These are phyloP conservation scores for Pycnonotus jocosus DNA, from an alignment of 2,113 vertebrate genomes.

Conservation along the genomic window DNA sequence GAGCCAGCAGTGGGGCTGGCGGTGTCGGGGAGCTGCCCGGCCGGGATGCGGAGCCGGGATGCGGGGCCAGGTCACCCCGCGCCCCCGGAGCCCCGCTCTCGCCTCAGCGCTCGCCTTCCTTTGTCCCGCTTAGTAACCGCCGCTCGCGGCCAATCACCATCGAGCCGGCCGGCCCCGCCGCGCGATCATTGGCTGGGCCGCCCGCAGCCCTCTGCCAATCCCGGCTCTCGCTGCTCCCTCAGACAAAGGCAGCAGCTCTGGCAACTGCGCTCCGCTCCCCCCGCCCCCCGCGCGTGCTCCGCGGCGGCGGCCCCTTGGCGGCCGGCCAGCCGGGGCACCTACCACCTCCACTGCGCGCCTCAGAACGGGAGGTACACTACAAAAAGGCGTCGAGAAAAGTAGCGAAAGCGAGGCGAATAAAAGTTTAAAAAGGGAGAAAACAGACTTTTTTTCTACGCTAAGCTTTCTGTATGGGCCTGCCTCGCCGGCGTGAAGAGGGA, in stretches of 20 bases:
- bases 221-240: not conserved
- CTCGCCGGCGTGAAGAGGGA: fast-evolving
- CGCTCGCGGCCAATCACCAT: constrained; percentile 57
- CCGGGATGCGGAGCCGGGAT: not conserved
- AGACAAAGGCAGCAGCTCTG: constrained; percentile 67
- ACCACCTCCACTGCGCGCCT: not conserved
- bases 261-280: constrained; percentile 41
- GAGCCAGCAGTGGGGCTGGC: not conserved
- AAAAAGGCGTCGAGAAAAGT: not conserved
- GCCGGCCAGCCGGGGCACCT: not conserved
- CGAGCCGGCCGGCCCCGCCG: constrained; percentile 17
- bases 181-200: constrained; percentile 35
- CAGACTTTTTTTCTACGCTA: fast-evolving
- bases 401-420: fast-evolving
- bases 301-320: constrained; percentile 28
- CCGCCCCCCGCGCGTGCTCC: not conserved
- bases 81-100: not conserved
- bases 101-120: constrained; percentile 49
- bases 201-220: constrained; percentile 26
- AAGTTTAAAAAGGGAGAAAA: not conserved
- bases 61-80: not conserved
- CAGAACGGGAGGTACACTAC: fast-evolving
- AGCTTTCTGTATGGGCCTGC: fast-evolving
- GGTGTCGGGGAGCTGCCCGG: fast-evolving
- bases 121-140: constrained; percentile 78